Base-by-base conservation (phyloP, 2,113 vertebrate genomes). In the Chaetura pelagica region DNA sequence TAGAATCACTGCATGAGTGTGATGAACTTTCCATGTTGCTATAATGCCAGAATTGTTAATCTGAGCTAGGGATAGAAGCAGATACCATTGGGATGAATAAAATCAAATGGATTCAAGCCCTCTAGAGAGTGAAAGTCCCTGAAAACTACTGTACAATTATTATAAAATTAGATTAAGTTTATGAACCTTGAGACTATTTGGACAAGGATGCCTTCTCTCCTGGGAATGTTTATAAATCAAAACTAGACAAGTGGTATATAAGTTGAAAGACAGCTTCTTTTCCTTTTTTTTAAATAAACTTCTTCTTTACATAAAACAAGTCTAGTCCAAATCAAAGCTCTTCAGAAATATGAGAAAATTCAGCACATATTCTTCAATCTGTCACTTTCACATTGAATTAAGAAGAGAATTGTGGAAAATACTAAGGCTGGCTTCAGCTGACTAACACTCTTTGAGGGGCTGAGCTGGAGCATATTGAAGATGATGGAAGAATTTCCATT, bases 21-120 rank as follows among this genome's bases (percentile, higher is more conserved):
- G 67, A 85, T 90, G 63, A 80, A 84, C 49, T 90, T 96, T 84
- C 86, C 93, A 86, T 82, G 72, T 93, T 93, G 88, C 85, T 66
- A 1, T 63, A 73, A 63, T 57, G 67, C 72, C 93, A 90, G 49
- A 88, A 95, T 66, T 59, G 73, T 91, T 80, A 95, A 84, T 89
- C 89, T 73, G 74, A 84, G 42, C 89, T 88, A 90, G 61, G 62
- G 81, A 95, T 92, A 92, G 90, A 75, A 94, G 74, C 93, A 89
- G 84, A 95, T 87, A 71, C 94, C 73, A 86, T 22, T 63, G 84
- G 93, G 96, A 89, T 83, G 58, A 87, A 97, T 97, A 97, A 97
- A 97, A 94, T 87, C 84, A 84, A 95, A 92, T 84, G 49, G 61
- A 89, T 84, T 72, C 69, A 82, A 94, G 71, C 63, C 54, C 84